phyloP scores from a whole-genome alignment of 2,888 invertebrate genomes.

The Agrypnus murinus region DNA sequence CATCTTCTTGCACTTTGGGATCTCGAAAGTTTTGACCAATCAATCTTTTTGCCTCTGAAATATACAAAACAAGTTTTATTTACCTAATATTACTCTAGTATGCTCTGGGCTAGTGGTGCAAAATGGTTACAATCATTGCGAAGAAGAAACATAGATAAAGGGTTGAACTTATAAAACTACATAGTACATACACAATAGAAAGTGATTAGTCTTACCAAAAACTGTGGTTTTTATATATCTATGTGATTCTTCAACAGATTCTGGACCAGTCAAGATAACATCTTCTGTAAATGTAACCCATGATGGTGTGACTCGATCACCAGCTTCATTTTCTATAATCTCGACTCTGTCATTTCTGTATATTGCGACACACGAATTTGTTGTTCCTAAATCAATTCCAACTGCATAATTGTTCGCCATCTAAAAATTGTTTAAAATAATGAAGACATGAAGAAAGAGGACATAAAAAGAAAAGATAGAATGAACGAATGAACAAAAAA shows the following conservation, averaged over 20 bases:
- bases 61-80: no score
- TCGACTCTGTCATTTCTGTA: conserved; percentile 40
- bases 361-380: conserved; percentile 53
- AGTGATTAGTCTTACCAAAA: conserved; percentile 51
- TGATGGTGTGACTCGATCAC: conserved; percentile 48
- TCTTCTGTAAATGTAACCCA: conserved; percentile 47
- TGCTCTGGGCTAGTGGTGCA: no score
- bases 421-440: no score
- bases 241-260: conserved; percentile 40
- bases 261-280: conserved; percentile 42
- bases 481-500: no score
- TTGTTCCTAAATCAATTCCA: conserved; percentile 55
- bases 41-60: conserved; percentile 60
- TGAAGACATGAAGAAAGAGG: no score
- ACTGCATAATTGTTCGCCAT: conserved; percentile 8
- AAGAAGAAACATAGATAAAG: no score
- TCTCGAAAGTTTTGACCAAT: conserved; percentile 58
- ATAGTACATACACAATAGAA: no score
- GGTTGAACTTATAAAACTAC: no score
- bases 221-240: conserved; percentile 49
- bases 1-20: conserved; percentile 54
- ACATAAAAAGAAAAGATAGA: no score
- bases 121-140: no score
- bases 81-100: no score
- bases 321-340: conserved; percentile 47